Evolutionary conservation across 2,888 invertebrate genomes (phyloP).

Genomic region (Creontiades dilutus): DNA sequence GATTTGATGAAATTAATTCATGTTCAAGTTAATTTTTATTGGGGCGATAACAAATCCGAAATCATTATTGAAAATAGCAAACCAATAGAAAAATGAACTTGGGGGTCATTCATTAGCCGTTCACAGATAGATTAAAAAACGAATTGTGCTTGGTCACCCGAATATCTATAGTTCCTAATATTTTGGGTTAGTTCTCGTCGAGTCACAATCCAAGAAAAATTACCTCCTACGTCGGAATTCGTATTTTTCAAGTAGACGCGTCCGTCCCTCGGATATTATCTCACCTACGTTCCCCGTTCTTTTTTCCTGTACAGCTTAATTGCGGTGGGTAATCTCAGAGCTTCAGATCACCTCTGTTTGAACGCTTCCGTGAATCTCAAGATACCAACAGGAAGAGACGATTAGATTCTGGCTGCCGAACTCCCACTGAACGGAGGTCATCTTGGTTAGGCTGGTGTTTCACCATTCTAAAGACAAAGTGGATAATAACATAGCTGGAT

Average conservation of each 20-base stretch:
- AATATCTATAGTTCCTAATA: too few relatives aligned
- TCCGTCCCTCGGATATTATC: not conserved
- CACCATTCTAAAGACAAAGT: too few relatives aligned
- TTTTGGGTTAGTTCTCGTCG: too few relatives aligned
- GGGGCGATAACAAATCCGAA: too few relatives aligned
- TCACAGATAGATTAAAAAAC: too few relatives aligned
- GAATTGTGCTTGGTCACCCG: too few relatives aligned
- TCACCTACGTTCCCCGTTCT: not conserved
- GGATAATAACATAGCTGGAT: too few relatives aligned
- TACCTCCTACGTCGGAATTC: constrained; percentile 12
- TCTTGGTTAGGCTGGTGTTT: not conserved
- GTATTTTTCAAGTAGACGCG: constrained; percentile 22
- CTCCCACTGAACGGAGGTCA: not conserved
- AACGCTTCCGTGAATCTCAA: not conserved
- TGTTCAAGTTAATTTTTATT: too few relatives aligned
- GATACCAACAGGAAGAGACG: constrained; percentile 9
- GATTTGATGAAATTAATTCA: too few relatives aligned
- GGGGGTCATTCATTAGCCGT: too few relatives aligned
- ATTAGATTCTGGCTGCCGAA: not conserved
- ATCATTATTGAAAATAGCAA: too few relatives aligned
- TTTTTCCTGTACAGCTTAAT: constrained; percentile 7
- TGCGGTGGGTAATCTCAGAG: not conserved
- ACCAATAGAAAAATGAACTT: too few relatives aligned
- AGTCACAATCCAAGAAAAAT: not conserved
- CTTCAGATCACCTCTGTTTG: not conserved